phyloP scores from a whole-genome alignment of 2,113 vertebrate genomes.

The Amblyopsis rosae region DNA sequence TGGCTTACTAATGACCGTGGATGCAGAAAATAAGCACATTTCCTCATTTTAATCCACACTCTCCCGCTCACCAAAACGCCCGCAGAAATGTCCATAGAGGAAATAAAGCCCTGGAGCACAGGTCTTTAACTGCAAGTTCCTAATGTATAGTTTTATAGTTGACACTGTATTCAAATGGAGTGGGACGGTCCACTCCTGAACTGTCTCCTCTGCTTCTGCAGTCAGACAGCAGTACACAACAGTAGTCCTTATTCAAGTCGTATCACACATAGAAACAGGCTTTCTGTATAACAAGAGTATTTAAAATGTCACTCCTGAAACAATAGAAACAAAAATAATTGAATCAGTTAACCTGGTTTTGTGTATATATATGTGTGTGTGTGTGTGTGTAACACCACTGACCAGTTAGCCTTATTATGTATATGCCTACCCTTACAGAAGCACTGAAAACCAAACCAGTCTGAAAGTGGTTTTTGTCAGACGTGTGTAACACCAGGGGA shows the following conservation, averaged over 20 bases:
- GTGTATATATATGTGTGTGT: too few relatives aligned
- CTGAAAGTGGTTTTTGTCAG: too few relatives aligned
- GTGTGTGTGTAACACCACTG: too few relatives aligned
- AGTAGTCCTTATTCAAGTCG: background rate
- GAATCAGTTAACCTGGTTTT: too few relatives aligned
- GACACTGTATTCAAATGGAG: constrained; percentile 8
- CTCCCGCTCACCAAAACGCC: constrained; percentile 12
- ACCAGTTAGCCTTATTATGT: too few relatives aligned
- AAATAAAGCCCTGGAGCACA: constrained; percentile 39
- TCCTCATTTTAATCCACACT: constrained; percentile 7
- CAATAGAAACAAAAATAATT: too few relatives aligned
- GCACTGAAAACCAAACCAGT: too few relatives aligned
- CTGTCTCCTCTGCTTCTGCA: background rate
- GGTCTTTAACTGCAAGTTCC: constrained; percentile 50
- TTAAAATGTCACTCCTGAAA: too few relatives aligned
- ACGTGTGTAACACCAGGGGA: too few relatives aligned
- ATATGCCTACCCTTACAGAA: too few relatives aligned
- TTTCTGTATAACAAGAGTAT: too few relatives aligned
- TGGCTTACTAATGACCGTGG: background rate
- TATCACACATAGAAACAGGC: background rate
- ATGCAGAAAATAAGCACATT: constrained; percentile 7
- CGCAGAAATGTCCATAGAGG: constrained; percentile 21
- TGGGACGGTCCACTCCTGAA: background rate
- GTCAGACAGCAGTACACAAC: background rate
- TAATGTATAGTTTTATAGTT: constrained; percentile 14